Conservation (phyloP, 1,140 invertebrate genomes). For the Saxidomus purpurata region DNA sequence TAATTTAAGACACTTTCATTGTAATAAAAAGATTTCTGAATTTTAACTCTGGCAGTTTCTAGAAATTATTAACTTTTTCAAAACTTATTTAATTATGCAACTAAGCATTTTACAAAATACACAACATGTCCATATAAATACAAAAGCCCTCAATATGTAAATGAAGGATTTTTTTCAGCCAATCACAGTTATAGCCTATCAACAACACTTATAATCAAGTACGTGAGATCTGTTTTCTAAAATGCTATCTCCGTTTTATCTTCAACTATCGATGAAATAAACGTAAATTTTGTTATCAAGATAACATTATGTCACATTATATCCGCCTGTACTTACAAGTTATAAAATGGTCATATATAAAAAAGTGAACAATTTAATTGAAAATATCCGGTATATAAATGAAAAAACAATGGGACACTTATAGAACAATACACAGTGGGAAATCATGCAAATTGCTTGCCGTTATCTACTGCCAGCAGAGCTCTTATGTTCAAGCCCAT, state of each 20-base stretch:
- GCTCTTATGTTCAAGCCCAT: not conserved
- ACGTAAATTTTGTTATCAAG: not conserved
- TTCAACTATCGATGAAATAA: not conserved
- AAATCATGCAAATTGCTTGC: not conserved
- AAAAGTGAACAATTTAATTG: not conserved
- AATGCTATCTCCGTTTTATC: not conserved
- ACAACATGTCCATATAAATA: too few species aligned
- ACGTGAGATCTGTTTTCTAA: not conserved
- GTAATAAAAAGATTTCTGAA: too few species aligned
- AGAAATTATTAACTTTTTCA: too few species aligned
- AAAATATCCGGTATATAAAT: not conserved
- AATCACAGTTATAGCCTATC: not conserved
- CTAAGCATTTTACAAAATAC: too few species aligned
- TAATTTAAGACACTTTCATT: too few species aligned
- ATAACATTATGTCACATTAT: constrained; percentile 21
- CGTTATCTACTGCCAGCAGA: not conserved
- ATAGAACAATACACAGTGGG: not conserved
- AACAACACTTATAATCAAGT: constrained; percentile 7
- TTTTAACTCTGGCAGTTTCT: too few species aligned
- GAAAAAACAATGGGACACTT: not conserved
- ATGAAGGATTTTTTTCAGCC: not conserved
- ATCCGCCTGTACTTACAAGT: not conserved
- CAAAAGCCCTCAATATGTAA: not conserved
- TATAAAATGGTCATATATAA: not conserved
- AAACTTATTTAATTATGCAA: too few species aligned